These are phyloP conservation scores for Caradrina clavipalpis DNA, from an alignment of 2,888 invertebrate species.

Conservation along the genomic window DNA sequence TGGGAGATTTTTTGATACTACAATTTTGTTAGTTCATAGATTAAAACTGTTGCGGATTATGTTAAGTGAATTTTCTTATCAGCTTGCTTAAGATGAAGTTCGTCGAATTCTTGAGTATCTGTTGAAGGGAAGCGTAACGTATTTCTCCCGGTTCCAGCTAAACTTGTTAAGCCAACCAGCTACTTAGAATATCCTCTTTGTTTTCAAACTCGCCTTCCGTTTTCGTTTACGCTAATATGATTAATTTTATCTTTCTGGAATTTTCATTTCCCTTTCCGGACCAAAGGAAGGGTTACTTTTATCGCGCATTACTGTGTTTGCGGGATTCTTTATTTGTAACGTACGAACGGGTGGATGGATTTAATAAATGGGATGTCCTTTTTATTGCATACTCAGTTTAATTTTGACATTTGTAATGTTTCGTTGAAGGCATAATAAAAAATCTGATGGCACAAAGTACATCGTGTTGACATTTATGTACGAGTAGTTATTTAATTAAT, in stretches of 20 bases:
- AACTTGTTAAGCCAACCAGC: conserved; percentile 30
- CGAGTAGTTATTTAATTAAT: too few species aligned
- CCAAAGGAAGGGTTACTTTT: not conserved
- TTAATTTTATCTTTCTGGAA: conserved; percentile 17
- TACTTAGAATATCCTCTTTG: conserved; percentile 20
- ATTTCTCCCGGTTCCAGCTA: conserved; percentile 21
- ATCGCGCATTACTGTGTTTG: not conserved
- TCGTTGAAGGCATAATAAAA: too few species aligned
- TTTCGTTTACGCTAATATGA: conserved; percentile 33
- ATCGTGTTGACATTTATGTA: too few species aligned
- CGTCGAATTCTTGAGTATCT: conserved; percentile 37
- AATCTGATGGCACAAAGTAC: too few species aligned
- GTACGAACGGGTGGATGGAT: not conserved
- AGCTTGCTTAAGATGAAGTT: conserved; percentile 27
- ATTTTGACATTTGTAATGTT: too few species aligned
- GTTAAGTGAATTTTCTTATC: conserved; percentile 40
- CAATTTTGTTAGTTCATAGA: too few species aligned
- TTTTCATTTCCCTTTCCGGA: conserved; percentile 5
- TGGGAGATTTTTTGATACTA: too few species aligned
- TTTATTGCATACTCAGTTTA: too few species aligned
- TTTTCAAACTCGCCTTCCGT: conserved; percentile 6
- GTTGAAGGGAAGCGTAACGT: conserved; percentile 29
- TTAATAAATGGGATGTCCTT: not conserved
- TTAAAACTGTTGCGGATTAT: too few species aligned
- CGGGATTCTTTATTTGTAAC: not conserved